Evolutionary conservation across 2,888 invertebrate genomes (phyloP), one percentile per base, ranked within the genome.

Genomic region (Harpalus rufipes): DNA sequence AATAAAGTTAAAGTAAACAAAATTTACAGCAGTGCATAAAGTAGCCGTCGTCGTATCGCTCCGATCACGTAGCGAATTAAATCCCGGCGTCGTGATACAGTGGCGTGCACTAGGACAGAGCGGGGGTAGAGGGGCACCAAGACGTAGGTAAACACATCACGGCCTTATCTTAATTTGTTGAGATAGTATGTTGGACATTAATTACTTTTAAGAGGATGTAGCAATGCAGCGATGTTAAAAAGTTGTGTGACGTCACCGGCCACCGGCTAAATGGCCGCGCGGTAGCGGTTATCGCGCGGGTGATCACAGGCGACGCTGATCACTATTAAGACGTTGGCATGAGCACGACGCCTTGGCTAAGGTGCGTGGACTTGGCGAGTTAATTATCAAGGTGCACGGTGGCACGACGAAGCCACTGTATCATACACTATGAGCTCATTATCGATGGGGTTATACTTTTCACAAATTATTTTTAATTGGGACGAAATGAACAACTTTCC

Each of bases 111-210:
- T 8, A 4, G n/a, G 59, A 6, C 41, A n/a, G 21, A 5, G 74
- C 39, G 39, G 63, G 4, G 58, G 14, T 44, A 12, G 44, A 68
- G 65, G 65, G 68, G 81, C 81, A 39, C 41, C 51, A 81, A 51
- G 72, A 61, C 58, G 59, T 68, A 87, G 85, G 86, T 85, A 84
- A 87, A 87, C 87, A 87, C 86, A 87, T 87, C 87, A 87, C 86
- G 86, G 84, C 44, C 87, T 88, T 89, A 89, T 88, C 88, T 88
- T 89, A 89, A 89, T 89, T 88, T 88, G 88, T 87, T 87, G 87
- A 87, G 87, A 88, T 88, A 88, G 88, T 86, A 88, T 87, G 88
- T 87, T 86, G 87, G 87, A 87, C 88, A 88, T 89, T 88, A 88
- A 89, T 89, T 89, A 88, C 87, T 85, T 86, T 85, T 86, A 86